Base-by-base conservation (phyloP, 2,113 vertebrate genomes). In the Gymnocephalus cernua region DNA sequence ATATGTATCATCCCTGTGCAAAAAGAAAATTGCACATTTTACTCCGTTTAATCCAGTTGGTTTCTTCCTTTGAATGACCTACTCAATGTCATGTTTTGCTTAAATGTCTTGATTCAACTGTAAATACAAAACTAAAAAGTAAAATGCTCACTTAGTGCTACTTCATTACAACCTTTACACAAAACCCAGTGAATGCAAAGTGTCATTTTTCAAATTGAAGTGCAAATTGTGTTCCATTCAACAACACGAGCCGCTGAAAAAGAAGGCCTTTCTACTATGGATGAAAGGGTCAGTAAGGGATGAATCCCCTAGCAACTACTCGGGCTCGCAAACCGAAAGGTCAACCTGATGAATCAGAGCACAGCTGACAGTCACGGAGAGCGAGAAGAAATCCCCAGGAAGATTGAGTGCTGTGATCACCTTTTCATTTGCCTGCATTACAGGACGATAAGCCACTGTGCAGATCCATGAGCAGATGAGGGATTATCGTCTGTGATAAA, bases 371-470 rank as follows among this genome's bases (percentile, higher is more conserved):
- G 83, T 85, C 57, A 51, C 4, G 29, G 32, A 19, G 85, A 67
- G 74, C 47, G 16, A 9, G 47, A 83, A 69, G 68, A 92, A 92
- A 90, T 91, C 83, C 76, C 56, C 6, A 3, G 23, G 66, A 80
- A 71, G 82, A 93, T 84, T 80, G 80, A 90, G 79, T 56, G 75
- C 54, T 41, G 29, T 54, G 85, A 88, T 93, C 83, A 91, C 83
- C 82, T 89, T 92, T 92, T 89, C 83, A 81, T 71, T 66, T 27
- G 16, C 45, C 71, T 57, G 63, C 51, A 74, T 82, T 80, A 77
- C 71, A 61, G 51, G 38, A 69, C 80, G 65, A 79, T 80, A 61
- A 76, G 77, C 54, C 35, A 45, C 44, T 70, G 27, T 41, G 18
- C 57, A 68, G 68, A 85, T 88, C 79, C 41, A 16, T 0, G 69